Percentiles rank a stretch among this genome's conserved stretches.
Evolutionary conservation across 2,797 vertebrate species (phyloP).

Genomic region (Tangara arthus): DNA sequence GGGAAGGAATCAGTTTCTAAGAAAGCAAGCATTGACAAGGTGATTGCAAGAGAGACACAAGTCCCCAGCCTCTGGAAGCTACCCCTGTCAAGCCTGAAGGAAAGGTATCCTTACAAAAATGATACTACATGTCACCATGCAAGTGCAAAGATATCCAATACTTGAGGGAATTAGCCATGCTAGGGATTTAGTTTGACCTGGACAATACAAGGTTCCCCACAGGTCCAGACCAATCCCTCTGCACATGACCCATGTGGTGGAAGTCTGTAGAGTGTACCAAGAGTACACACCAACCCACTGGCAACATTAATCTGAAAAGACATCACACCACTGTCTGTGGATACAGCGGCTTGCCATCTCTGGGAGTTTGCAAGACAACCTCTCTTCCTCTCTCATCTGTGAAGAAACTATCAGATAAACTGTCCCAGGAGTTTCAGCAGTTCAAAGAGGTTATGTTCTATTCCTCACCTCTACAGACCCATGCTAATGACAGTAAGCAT

Average conservation of each 20-base stretch:
- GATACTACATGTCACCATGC: not conserved
- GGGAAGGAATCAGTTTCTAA: not conserved
- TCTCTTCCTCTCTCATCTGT: not conserved
- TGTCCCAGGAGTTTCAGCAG: not conserved
- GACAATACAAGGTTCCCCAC: not conserved
- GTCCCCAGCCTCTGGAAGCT: not conserved
- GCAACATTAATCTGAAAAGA: not conserved
- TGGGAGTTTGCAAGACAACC: not conserved
- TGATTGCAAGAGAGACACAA: not conserved
- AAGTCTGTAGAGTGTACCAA: not conserved
- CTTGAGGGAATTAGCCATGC: not conserved
- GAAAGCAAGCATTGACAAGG: not conserved
- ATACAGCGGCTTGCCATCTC: not conserved
- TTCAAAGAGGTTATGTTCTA: not conserved
- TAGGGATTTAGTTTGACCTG: not conserved
- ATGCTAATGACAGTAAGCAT: accelerated
- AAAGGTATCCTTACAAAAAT: not conserved
- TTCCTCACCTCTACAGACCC: not conserved
- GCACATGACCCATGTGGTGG: too few species aligned
- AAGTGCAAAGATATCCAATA: not conserved
- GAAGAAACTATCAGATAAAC: not conserved
- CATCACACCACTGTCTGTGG: not conserved
- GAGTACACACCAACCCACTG: not conserved
- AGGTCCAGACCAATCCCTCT: not conserved
- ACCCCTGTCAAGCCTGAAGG: not conserved